These are phyloP conservation scores for Mycetomoellerius zeteki DNA, from an alignment of 1,140 invertebrate species.

Conservation along the genomic window DNA sequence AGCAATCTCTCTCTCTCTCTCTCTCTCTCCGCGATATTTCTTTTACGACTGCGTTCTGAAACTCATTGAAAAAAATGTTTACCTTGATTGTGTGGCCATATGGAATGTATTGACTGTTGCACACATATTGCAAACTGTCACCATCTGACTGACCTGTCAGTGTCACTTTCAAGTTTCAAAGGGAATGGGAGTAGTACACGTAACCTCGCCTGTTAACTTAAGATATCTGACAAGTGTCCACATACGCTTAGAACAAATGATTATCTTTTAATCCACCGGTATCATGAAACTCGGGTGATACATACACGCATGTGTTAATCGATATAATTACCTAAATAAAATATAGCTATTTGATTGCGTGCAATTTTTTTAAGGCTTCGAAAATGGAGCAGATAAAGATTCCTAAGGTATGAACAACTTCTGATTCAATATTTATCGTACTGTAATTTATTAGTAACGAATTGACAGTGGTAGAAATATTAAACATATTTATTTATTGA, in stretches of 20 bases:
- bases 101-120: not conserved
- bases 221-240: not conserved
- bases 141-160: conserved; percentile 22
- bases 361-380: not conserved
- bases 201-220: conserved; percentile 31
- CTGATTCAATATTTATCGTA: not conserved
- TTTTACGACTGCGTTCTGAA: not conserved
- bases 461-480: not conserved
- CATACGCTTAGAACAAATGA: conserved; percentile 29
- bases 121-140: conserved; percentile 9
- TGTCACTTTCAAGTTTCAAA: not conserved
- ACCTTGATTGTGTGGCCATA: not conserved
- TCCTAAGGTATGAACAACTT: conserved; percentile 67
- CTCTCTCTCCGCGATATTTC: no score
- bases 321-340: conserved; percentile 13
- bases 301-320: not conserved
- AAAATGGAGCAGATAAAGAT: conserved; percentile 72
- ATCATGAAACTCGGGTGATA: not conserved
- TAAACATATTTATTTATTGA: not conserved
- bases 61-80: not conserved
- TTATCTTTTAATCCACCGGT: not conserved
- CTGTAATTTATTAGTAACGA: not conserved
- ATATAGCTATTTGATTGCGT: conserved; percentile 1
- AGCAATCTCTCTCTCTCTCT: not conserved
- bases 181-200: not conserved